phyloP scores from a whole-genome alignment of 2,888 invertebrate species.

The Fragum whitleyi region DNA sequence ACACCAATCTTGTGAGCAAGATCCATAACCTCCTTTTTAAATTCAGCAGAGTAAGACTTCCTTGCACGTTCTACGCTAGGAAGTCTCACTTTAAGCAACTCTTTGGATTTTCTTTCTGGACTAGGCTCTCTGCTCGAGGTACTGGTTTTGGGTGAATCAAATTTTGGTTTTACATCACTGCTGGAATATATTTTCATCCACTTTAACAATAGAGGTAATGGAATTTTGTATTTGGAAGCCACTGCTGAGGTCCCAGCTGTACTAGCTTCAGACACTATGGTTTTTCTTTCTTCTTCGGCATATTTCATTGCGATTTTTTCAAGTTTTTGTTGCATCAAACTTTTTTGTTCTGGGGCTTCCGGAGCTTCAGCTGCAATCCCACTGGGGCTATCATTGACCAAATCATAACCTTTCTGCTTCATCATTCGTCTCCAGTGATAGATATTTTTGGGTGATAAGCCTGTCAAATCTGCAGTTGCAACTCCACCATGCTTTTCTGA shows the following conservation, averaged over 20 bases:
- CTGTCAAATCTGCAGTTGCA: constrained; percentile 49
- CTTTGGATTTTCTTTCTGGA: constrained; percentile 12
- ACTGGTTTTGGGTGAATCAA: background rate
- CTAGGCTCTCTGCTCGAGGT: constrained; percentile 33
- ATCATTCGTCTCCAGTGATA: constrained; percentile 59
- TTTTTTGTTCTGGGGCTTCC: constrained; percentile 37
- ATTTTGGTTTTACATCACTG: constrained; percentile 26
- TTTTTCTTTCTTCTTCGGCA: constrained; percentile 32
- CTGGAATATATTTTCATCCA: constrained; percentile 59
- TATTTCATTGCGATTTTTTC: constrained; percentile 48
- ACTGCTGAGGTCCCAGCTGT: constrained; percentile 39
- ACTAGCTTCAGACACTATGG: constrained; percentile 53
- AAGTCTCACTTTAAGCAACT: constrained; percentile 48
- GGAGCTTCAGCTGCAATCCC: background rate
- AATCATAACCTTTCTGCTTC: constrained; percentile 45
- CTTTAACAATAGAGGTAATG: constrained; percentile 55
- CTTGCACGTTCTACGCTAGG: constrained; percentile 44
- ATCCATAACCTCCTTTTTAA: constrained; percentile 32
- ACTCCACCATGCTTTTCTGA: constrained; percentile 52
- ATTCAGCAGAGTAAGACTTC: constrained; percentile 30
- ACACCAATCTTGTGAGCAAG: constrained; percentile 45
- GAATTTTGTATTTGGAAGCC: constrained; percentile 52
- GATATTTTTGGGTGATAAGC: constrained; percentile 47
- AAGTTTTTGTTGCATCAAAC: constrained; percentile 60
- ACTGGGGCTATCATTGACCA: background rate